Evolutionary conservation across 2,888 invertebrate genomes (phyloP), one percentile per base, ranked within the genome.

Genomic region (Heteropelma amictum): DNA sequence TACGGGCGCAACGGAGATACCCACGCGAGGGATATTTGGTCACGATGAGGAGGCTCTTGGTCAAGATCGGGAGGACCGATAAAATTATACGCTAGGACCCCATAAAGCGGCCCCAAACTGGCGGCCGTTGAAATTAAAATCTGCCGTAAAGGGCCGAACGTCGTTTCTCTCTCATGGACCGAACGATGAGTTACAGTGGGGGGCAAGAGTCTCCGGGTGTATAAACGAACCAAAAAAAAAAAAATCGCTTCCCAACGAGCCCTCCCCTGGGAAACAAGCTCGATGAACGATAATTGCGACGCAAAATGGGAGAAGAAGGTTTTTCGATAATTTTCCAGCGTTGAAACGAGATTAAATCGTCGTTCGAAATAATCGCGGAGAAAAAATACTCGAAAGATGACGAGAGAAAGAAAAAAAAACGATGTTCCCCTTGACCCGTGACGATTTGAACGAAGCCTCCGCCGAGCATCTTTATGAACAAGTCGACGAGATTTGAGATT

Each of bases 71-170:
- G 78, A 81, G 79, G 81, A 67, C 75, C 80, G 88, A 88, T 88
- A 88, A 88, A 87, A 85, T 85, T 86, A 86, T 85, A 87, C 84
- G 81, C 86, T 84, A 83, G 82, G 80, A 80, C 84, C 81, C 86
- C 84, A 85, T 86, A 87, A 82, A 83, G n/a, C 84, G 86, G 79
- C 70, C 79, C 84, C 82, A 77, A 83, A 84, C 84, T 78, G 81
- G n/a, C 81, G 85, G 80, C 83, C 81, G 85, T 87, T 85, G 84
- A 86, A 88, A 88, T 88, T 86, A 88, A 88, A 87, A 87, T 82
- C 83, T 83, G 81, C 81, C 84, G 83, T 82, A 80, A 83, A 84
- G 83, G 81, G 83, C 72, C 65, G 69, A 72, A 77, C 71, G 70
- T 67, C 58, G 67, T 47, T n/a, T n/a, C n/a, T 53, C 53, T 49